Percentiles rank a stretch among this genome's conserved stretches.
phyloP scores from a whole-genome alignment of 2,888 invertebrate genomes.

The Tetragonula carbonaria region DNA sequence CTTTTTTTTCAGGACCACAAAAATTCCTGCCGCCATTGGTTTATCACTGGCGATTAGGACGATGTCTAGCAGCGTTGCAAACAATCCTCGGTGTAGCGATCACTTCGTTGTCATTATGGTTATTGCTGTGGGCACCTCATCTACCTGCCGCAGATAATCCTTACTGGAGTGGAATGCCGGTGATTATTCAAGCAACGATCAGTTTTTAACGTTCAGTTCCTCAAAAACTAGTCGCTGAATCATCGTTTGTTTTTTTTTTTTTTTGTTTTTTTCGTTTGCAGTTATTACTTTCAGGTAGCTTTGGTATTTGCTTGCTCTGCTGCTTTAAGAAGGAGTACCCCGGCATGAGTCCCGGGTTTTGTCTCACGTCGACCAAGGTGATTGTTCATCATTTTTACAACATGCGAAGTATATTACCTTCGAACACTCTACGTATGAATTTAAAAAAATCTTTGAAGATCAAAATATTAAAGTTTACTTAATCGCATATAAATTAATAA shows the following conservation, averaged over 20 bases:
- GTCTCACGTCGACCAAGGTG: slow-evolving; percentile 77
- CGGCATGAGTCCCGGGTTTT: slow-evolving; percentile 77
- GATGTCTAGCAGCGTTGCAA: slow-evolving; percentile 84
- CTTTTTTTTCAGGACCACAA: slow-evolving; percentile 81
- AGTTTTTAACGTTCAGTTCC: background rate
- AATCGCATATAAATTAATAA: background rate
- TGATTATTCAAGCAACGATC: slow-evolving; percentile 77
- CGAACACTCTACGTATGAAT: background rate
- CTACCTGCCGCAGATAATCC: slow-evolving; percentile 87
- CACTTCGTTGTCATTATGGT: slow-evolving; percentile 86
- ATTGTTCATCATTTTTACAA: background rate
- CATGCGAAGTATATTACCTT: background rate
- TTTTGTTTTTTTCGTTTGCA: slow-evolving; percentile 46
- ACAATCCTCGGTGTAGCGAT: slow-evolving; percentile 86
- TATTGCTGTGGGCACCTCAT: slow-evolving; percentile 87
- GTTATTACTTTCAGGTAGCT: slow-evolving; percentile 79
- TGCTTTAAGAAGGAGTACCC: slow-evolving; percentile 80
- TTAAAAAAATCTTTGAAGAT: background rate
- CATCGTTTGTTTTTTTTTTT: background rate
- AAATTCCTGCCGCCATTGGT: slow-evolving; percentile 85
- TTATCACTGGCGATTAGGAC: slow-evolving; percentile 84
- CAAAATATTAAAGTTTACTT: background rate
- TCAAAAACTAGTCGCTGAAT: background rate
- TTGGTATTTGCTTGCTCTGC: slow-evolving; percentile 78
- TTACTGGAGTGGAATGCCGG: slow-evolving; percentile 88